Evolutionary conservation across 2,113 vertebrate genomes (phyloP), one percentile per base, ranked within the genome.

Genomic region (Copsychus sechellarum): DNA sequence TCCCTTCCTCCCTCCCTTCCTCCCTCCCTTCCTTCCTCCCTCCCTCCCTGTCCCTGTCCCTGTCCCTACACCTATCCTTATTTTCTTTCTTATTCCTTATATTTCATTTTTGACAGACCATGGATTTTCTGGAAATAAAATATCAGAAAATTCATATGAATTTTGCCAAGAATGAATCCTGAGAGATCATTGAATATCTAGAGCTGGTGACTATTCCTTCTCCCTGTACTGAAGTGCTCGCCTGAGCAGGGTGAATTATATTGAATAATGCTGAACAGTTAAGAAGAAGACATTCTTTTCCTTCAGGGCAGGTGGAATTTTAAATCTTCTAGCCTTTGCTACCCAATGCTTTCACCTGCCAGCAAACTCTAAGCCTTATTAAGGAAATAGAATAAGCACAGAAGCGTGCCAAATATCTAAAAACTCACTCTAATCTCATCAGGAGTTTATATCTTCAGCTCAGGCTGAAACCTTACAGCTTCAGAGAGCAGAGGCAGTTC

Each of bases 341-440:
- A 88, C 73, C 77, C 51, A 83, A 14, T 38, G 57, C 70, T 93
- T 95, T 92, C 90, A 92, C 86, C 95, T 92, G 94, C 54, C 74
- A 93, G 86, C 70, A 90, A 84, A 88, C 76, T 86, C 92, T 81
- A 81, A 85, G 57, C 51, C 73, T 94, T 96, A 92, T 96, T 92
- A 94, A 85, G 96, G 95, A 80, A 95, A 93, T 17, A 86, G 80
- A 82, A 67, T 74, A 91, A 88, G 78, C 34, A 77, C 58, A 91
- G 81, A 79, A 90, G 43, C 15, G 3, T 92, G 94, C 73, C 79
- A 91, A 96, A 51, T 94, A 93, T 81, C 86, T 94, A 74, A 95
- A 96, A 96, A 62, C 84, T 80, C 61, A 56, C 73, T 78, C 78
- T 96, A 96, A 97, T 97, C 84, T 96, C 88, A 93, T 96, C 71